Conservation (phyloP, 2,888 invertebrate species). For the Eutolmus rufibarbis region DNA sequence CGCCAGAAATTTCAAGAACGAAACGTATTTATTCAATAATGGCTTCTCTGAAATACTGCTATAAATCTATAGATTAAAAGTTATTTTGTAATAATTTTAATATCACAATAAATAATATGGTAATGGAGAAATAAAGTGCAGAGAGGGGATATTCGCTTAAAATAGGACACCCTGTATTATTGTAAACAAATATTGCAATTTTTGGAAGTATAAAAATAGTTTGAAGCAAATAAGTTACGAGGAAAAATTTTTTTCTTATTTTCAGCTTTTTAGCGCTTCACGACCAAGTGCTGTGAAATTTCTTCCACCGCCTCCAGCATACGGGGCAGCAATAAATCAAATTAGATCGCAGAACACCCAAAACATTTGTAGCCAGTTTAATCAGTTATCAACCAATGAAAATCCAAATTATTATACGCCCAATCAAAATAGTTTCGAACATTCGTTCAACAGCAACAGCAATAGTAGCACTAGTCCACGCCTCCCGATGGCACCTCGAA, state of each 20-base stretch:
- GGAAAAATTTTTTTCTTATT: neutral
- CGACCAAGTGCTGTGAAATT: constrained; percentile 52
- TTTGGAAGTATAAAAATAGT: too few species aligned
- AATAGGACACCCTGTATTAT: too few species aligned
- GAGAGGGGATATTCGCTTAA: too few species aligned
- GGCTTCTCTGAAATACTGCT: too few species aligned
- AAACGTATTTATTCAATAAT: too few species aligned
- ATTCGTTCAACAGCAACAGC: neutral
- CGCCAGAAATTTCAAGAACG: too few species aligned
- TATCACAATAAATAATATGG: too few species aligned
- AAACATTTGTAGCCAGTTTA: neutral
- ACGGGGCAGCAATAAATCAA: constrained; percentile 62
- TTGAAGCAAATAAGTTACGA: neutral
- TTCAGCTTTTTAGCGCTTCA: constrained; percentile 52
- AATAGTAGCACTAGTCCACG: constrained; percentile 35
- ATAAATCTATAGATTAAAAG: too few species aligned
- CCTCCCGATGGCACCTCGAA: neutral
- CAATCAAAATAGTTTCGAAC: neutral
- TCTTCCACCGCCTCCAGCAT: constrained; percentile 61
- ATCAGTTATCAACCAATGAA: neutral
- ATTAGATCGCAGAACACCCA: constrained; percentile 63
- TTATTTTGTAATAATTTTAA: too few species aligned
- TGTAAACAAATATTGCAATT: too few species aligned
- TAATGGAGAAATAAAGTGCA: too few species aligned
- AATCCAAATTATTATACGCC: neutral